Evolutionary conservation across 2,888 invertebrate genomes (phyloP).

Genomic region (Drosophila birchii): DNA sequence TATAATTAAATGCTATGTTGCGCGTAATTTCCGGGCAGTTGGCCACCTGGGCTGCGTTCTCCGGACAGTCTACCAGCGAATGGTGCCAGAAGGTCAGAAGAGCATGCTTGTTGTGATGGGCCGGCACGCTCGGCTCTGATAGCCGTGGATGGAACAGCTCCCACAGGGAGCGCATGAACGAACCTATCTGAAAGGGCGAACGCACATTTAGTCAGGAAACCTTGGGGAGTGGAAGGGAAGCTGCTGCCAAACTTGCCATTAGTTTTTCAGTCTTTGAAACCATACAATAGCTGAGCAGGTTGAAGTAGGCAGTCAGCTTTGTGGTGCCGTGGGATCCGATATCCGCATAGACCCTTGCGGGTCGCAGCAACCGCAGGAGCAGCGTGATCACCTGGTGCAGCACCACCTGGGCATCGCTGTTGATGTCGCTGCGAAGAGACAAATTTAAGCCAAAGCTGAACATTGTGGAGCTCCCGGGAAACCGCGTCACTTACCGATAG

Average conservation of each 20-base stretch:
- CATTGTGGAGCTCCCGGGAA: background rate
- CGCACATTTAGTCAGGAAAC: background rate
- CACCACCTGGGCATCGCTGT: conserved; percentile 87
- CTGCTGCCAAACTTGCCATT: conserved; percentile 88
- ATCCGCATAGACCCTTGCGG: conserved; percentile 94
- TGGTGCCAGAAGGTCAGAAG: conserved; percentile 97
- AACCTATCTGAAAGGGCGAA: conserved; percentile 90
- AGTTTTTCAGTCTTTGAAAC: conserved; percentile 95
- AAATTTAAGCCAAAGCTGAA: background rate
- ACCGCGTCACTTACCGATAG: conserved; percentile 68
- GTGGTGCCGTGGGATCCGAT: conserved; percentile 94
- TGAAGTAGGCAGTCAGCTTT: conserved; percentile 96
- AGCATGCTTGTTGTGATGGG: conserved; percentile 98
- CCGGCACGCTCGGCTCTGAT: conserved; percentile 96
- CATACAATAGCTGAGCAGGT: conserved; percentile 95
- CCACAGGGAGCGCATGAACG: conserved; percentile 96
- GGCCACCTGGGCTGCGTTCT: conserved; percentile 95
- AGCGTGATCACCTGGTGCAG: conserved; percentile 90
- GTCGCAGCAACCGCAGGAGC: conserved; percentile 90
- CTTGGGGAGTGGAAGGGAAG: background rate
- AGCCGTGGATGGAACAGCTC: conserved; percentile 97
- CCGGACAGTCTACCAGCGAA: conserved; percentile 95
- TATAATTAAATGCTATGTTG: conserved; percentile 98
- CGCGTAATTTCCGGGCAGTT: conserved; percentile 95
- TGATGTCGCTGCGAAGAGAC: conserved; percentile 83